Evolutionary conservation across 2,888 invertebrate genomes (phyloP), one percentile per base, ranked within the genome.

Genomic region (Chironomus riparius): DNA sequence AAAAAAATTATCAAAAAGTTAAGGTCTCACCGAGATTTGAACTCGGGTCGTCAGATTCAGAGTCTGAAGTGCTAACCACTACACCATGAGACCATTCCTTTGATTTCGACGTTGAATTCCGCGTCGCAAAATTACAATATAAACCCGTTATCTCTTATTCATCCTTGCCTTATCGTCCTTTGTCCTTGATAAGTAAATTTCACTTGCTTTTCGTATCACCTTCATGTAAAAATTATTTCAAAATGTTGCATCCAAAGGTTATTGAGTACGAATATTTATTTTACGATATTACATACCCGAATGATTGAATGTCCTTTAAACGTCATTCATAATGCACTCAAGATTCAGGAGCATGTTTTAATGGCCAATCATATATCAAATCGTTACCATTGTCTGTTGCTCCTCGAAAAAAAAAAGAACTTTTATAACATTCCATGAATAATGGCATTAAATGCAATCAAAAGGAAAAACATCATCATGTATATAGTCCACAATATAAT

Each of bases 61-160:
- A 84, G 86, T 86, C 86, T 85, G 84, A 84, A 85, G 85, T 86
- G 85, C 85, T 85, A 84, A 85, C 85, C 85, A 84, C 85, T 85
- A 86, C 85, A 85, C 85, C 85, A 85, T 85, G 85, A 85, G 83
- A 85, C 85, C 85, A 73, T 48, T n/a, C 10, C 4, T 56, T 56
- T 56, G 4, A 15, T 38, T 15, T 18, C 56, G 50, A 50, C 13
- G 50, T 50, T 50, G 50, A 50, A 50, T n/a, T 4, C n/a, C 13
- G 13, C 68, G 10, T 50, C 15, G 56, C 56, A 56, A 56, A 56
- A 56, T 56, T 15, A 18, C 18, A 15, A 18, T 56, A 18, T 56
- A 15, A 56, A 56, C 15, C 7, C 7, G 18, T 56, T n/a, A n/a
- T 50, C 5, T 50, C 50, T 5, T 5, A 15, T 50, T 50, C 50